Evolutionary conservation across 2,797 vertebrate genomes (phyloP).

Genomic region (Diglossa cyanea): DNA sequence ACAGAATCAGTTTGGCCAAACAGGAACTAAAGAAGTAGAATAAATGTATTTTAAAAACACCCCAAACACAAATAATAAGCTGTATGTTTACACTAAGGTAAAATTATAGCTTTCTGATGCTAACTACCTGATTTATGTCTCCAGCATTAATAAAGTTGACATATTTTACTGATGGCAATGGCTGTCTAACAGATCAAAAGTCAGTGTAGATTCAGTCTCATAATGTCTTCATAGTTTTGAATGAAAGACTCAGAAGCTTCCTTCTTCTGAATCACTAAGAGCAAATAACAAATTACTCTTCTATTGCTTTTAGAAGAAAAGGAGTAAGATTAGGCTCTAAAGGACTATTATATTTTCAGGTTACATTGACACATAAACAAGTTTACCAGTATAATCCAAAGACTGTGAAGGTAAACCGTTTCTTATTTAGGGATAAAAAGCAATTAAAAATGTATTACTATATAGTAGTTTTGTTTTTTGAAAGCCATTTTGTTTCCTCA

Average conservation of each 20-base stretch:
- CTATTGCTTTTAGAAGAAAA: conserved; percentile 36
- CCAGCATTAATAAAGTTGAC: conserved; percentile 48
- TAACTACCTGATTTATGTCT: conserved; percentile 41
- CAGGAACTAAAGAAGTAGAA: not conserved
- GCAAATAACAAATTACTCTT: conserved; percentile 71
- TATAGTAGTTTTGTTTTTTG: not conserved
- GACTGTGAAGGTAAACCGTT: conserved; percentile 67
- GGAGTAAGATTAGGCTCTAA: conserved; percentile 68
- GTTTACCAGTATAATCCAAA: conserved; percentile 77
- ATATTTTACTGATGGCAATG: conserved; percentile 60
- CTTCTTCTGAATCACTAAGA: conserved; percentile 66
- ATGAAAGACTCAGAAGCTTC: conserved; percentile 63
- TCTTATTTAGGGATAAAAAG: conserved; percentile 54
- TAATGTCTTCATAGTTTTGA: conserved; percentile 53
- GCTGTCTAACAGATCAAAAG: conserved; percentile 44
- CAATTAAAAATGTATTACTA: conserved; percentile 13
- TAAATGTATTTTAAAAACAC: not conserved
- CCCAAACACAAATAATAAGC: not conserved
- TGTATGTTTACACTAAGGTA: conserved; percentile 24
- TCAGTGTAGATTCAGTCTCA: conserved; percentile 67
- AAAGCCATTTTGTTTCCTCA: not conserved
- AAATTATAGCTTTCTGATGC: conserved; percentile 52
- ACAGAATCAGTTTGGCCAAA: not conserved
- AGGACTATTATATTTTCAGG: conserved; percentile 63
- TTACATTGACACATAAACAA: conserved; percentile 67